These are phyloP conservation scores for Mus minutoides DNA, from an alignment of 2,797 vertebrate species.

Conservation along the genomic window DNA sequence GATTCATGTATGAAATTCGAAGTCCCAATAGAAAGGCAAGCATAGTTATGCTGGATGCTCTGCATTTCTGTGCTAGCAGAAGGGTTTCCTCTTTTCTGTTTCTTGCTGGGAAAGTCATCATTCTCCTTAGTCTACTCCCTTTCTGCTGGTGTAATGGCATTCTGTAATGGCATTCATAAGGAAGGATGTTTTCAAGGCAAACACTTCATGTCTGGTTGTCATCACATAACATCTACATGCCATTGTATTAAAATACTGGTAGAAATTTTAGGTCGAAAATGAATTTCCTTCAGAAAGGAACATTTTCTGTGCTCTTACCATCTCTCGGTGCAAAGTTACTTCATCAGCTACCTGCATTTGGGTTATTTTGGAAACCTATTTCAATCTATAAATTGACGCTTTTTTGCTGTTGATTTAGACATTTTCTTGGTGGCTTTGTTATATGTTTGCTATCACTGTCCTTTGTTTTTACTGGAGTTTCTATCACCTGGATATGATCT, in stretches of 20 bases:
- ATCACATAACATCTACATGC: too few species aligned
- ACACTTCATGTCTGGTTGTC: background rate
- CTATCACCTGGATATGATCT: background rate
- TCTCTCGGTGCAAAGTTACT: background rate
- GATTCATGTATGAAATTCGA: too few species aligned
- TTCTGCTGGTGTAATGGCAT: background rate
- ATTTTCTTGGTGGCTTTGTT: background rate
- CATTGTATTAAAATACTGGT: too few species aligned
- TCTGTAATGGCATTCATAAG: background rate
- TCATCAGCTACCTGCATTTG: background rate
- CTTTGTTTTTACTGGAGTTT: background rate
- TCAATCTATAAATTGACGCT: background rate
- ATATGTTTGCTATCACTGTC: too few species aligned
- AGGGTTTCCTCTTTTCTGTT: background rate
- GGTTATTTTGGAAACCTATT: background rate
- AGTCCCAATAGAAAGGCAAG: background rate
- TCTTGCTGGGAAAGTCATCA: background rate
- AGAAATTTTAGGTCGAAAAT: background rate
- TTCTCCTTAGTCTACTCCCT: background rate
- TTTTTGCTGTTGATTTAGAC: background rate
- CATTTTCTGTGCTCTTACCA: background rate
- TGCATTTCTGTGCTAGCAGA: background rate
- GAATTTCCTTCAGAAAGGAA: background rate
- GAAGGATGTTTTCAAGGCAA: background rate
- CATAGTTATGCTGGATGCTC: rapidly evolving